These are phyloP conservation scores for Acrocephalus scirpaceus DNA, from an alignment of 2,797 vertebrate species.

Conservation along the genomic window DNA sequence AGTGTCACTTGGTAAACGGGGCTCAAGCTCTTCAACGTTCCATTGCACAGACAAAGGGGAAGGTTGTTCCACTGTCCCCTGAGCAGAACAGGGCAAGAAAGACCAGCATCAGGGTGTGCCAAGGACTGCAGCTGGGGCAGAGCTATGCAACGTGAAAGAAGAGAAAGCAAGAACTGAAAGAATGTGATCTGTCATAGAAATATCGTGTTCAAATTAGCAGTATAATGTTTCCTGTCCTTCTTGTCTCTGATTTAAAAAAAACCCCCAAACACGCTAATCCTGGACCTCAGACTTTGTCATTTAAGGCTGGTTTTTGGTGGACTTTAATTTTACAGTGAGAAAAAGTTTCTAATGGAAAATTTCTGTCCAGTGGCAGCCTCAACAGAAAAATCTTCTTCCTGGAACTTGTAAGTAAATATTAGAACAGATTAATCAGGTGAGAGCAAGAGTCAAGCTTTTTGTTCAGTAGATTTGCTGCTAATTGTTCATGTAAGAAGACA, in stretches of 20 bases:
- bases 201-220: background rate
- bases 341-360: background rate
- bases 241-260: background rate
- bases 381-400: background rate
- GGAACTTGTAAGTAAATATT: background rate
- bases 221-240: background rate
- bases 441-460: background rate
- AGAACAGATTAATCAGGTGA: background rate
- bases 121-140: background rate
- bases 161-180: background rate
- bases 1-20: background rate
- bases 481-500: background rate
- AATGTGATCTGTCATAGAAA: background rate
- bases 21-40: background rate
- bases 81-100: background rate
- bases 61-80: background rate
- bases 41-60: background rate
- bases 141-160: background rate
- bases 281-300: background rate
- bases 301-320: background rate
- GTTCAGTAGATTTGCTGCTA: background rate
- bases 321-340: background rate
- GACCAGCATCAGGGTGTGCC: too few relatives aligned
- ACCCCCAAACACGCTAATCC: rapidly evolving
- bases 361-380: background rate